Evolutionary conservation across 2,113 vertebrate genomes (phyloP).

Genomic region (Sprattus sprattus): DNA sequence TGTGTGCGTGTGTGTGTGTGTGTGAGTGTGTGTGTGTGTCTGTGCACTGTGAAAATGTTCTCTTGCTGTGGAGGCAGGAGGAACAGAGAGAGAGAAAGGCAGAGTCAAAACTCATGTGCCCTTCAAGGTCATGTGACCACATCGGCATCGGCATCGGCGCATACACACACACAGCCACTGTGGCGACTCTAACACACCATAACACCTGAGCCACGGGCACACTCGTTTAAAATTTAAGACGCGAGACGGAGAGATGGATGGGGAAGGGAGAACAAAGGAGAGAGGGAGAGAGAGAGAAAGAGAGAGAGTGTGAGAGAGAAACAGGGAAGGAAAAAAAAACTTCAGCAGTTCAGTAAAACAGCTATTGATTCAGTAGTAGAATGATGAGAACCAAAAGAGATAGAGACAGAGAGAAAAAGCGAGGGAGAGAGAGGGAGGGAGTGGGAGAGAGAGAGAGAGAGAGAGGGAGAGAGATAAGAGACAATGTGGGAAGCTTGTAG

Average conservation of each 20-base stretch:
- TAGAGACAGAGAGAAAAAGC: background rate
- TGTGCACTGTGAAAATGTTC: background rate
- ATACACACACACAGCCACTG: background rate
- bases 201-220: background rate
- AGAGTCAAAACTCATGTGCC: background rate
- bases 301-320: background rate
- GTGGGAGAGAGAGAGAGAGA: background rate
- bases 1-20: background rate
- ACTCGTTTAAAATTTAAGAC: background rate
- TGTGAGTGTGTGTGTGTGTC: background rate
- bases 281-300: background rate
- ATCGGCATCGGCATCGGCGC: background rate
- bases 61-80: background rate
- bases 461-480: background rate
- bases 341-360: too few species aligned
- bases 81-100: background rate
- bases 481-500: too few species aligned
- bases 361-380: too few species aligned
- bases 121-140: constrained; percentile 10
- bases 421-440: background rate
- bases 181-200: background rate
- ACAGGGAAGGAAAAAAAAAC: too few species aligned
- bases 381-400: background rate
- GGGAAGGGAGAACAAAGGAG: background rate
- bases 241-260: background rate